phyloP scores from a whole-genome alignment of 2,888 invertebrate genomes.

The Rhorus exstirpatorius region DNA sequence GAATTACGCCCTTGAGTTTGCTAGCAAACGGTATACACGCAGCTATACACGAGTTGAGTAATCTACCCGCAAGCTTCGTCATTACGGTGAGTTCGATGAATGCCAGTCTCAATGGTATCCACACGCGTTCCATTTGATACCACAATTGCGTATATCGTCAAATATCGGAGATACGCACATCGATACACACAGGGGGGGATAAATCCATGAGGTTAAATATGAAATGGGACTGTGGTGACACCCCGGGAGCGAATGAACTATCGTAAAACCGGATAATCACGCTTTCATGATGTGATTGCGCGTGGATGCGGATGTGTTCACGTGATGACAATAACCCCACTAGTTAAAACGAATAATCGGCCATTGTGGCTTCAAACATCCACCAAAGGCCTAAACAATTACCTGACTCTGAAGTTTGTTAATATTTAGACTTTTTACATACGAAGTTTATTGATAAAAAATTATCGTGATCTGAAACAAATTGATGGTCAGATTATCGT shows the following conservation, averaged over 20 bases:
- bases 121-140: constrained; percentile 9
- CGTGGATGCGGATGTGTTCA: constrained; percentile 46
- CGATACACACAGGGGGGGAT: neutral
- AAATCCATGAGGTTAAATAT: constrained; percentile 81
- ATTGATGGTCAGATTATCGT: too few relatives aligned
- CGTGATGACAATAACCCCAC: constrained; percentile 19
- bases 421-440: too few relatives aligned
- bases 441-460: too few relatives aligned
- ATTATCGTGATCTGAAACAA: too few relatives aligned
- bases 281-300: constrained; percentile 71
- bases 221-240: constrained; percentile 77
- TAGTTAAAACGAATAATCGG: too few relatives aligned
- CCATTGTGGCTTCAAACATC: too few relatives aligned
- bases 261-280: constrained; percentile 68
- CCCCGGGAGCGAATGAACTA: constrained; percentile 75
- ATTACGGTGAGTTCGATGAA: constrained; percentile 42
- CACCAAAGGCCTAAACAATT: too few relatives aligned
- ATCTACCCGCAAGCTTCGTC: constrained; percentile 29
- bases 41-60: neutral
- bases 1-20: neutral
- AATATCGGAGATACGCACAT: constrained; percentile 1
- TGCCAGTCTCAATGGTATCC: constrained; percentile 39
- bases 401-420: too few relatives aligned
- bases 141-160: constrained; percentile 1
- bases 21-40: neutral